Conservation (phyloP, 2,797 vertebrate genomes). For the Hydrolagus colliei region DNA sequence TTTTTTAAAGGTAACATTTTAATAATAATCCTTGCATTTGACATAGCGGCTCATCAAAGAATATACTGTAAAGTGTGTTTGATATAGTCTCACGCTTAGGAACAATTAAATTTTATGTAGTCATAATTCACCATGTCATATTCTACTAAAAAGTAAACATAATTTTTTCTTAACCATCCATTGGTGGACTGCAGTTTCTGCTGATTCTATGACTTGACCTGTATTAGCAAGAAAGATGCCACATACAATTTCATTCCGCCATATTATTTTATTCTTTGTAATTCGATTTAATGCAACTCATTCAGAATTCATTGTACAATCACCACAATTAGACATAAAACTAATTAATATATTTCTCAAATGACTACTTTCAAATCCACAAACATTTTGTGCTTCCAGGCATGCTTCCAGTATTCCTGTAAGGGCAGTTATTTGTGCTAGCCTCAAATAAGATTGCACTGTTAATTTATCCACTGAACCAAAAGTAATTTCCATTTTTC, state of each 20-base stretch:
- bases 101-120: too few relatives aligned
- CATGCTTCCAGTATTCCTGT: conserved; percentile 3
- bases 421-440: neutral
- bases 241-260: neutral
- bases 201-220: neutral
- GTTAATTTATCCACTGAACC: neutral
- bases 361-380: conserved; percentile 14
- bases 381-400: neutral
- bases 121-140: too few relatives aligned
- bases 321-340: conserved; percentile 16
- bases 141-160: too few relatives aligned
- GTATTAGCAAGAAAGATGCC: neutral
- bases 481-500: conserved; percentile 17
- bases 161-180: neutral
- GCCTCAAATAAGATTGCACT: conserved; percentile 8
- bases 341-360: conserved; percentile 27
- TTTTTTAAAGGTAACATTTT: too few relatives aligned
- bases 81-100: too few relatives aligned
- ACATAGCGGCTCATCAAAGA: too few relatives aligned
- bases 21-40: too few relatives aligned
- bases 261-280: neutral
- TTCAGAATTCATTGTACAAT: conserved; percentile 17
- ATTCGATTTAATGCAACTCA: conserved; percentile 3
- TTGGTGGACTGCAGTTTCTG: neutral
- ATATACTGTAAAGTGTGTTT: too few relatives aligned